Evolutionary conservation across 2,113 vertebrate genomes (phyloP).

Genomic region (Microtus ochrogaster): DNA sequence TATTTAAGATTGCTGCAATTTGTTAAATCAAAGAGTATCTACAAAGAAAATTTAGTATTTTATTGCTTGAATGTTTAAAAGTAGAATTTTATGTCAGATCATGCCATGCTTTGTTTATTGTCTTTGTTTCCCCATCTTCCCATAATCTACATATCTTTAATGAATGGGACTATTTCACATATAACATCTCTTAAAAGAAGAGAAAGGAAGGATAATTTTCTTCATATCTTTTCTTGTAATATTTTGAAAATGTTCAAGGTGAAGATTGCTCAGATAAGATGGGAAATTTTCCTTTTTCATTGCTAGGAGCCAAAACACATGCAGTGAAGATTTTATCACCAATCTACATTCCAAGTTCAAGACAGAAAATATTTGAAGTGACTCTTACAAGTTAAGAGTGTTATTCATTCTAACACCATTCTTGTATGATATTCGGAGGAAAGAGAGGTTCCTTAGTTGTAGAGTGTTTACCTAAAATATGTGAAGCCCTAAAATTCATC

Average conservation of each 20-base stretch:
- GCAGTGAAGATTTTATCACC: neutral
- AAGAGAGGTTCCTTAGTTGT: no score
- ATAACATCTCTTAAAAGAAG: slow-evolving; percentile 47
- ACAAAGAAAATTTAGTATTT: slow-evolving; percentile 25
- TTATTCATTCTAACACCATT: neutral
- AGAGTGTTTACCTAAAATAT: neutral
- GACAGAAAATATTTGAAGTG: neutral
- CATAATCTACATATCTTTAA: neutral
- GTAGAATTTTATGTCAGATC: neutral
- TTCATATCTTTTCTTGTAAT: slow-evolving; percentile 14
- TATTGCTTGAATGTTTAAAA: neutral
- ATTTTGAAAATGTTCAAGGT: slow-evolving; percentile 19
- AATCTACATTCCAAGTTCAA: neutral
- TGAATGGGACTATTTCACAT: slow-evolving; percentile 3
- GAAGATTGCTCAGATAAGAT: neutral
- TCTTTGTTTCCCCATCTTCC: slow-evolving; percentile 4
- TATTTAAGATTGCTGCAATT: neutral
- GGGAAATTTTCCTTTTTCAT: no score
- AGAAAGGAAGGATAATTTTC: neutral
- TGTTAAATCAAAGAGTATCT: slow-evolving; percentile 35
- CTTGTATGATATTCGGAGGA: neutral
- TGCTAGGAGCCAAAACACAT: neutral
- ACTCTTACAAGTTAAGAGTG: neutral
- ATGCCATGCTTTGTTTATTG: neutral
- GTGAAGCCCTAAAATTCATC: neutral